Evolutionary conservation across 2,797 vertebrate species (phyloP), one percentile per base, ranked within the genome.

Genomic region (Anguilla megastoma): DNA sequence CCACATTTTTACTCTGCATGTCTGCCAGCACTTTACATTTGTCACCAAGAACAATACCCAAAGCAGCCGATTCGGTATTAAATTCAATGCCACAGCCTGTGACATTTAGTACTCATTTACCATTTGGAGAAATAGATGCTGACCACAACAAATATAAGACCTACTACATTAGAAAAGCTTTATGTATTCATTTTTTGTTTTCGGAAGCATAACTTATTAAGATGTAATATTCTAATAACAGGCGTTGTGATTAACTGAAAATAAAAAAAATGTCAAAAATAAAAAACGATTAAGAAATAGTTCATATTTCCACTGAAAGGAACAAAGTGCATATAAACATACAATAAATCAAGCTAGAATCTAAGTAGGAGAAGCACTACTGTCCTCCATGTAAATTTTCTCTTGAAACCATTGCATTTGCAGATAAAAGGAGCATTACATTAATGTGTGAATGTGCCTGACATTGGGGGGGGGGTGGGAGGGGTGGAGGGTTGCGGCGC

Each of bases 391-490:
- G 93, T 95, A 91, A 95, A 96, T 95, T 94, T 94, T 91, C 93
- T 93, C 89, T 92, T 94, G 91, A 95, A 95, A 66, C 94, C 93
- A 94, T 92, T 88, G 90, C 94, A 93, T 95, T 95, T 93, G 94
- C 91, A 90, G 92, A 92, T 95, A 96, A 96, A 96, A 95, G 94
- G 92, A 93, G 94, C 93, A 91, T 91, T 95, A 90, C 94, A 95
- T 96, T 96, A 95, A 95, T 93, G 92, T 93, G 94, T 95, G 94
- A 95, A 95, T 94, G 95, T 94, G 92, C 93, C 93, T 93, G 93
- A 95, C 94, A 95, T 95, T 14, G 93, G 93, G 91, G 50, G 50
- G 50, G 94, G 93, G n/a, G n/a, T 94, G 36, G 36, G 36, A 2
- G 36, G 36, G 36, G 36, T 16, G 93, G 93, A 91, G 92, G 93